Base-by-base conservation (phyloP, 2,797 vertebrate genomes). In the Tinamus major region DNA sequence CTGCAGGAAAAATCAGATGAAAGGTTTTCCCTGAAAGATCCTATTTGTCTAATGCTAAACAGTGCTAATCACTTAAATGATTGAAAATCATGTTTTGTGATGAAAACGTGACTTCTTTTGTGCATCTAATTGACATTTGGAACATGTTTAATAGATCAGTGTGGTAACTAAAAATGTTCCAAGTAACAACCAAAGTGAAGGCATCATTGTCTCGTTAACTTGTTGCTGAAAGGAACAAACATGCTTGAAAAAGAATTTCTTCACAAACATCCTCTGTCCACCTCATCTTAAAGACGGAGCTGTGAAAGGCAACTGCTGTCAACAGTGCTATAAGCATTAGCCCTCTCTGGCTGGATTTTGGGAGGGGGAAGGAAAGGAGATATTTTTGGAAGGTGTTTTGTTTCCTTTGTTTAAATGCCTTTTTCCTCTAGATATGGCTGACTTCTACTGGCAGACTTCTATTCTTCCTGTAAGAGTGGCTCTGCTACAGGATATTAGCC, bases 321-420 rank as follows among this genome's bases (percentile, higher is more conserved):
- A 46, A 14, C 9, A 44, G 15, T 0, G 0, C 21, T 58, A 19
- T 17, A 80, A 13, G 9, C 11, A 23, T 42, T 11, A 55, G 2
- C 3, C 5, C 1, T 41, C 24, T 53, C 9, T 1, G 2, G 16
- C 13, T 78, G n/a, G 8, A 49, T 83, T 71, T 64, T 10, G 23
- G 68, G 49, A 11, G 53, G 42, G 9, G 79, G 33, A 62, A n/a
- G 13, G 1, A 65, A 31, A 74, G 41, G 13, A 71, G 9, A 4
- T 46, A 13, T 51, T 72, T 90, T 51, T 56, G 7, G 41, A 72
- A 82, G 23, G 5, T 72, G 9, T 55, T 79, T 70, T 42, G 14
- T 58, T 62, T 49, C 16, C 24, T 51, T 37, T n/a, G 4, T 87
- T 74, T 74, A 42, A 51, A 94, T 48, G 21, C 17, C 10, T 19